Evolutionary conservation across 2,113 vertebrate species (phyloP), one percentile per base, ranked within the genome.

Genomic region (Pachypanchax playfairii): DNA sequence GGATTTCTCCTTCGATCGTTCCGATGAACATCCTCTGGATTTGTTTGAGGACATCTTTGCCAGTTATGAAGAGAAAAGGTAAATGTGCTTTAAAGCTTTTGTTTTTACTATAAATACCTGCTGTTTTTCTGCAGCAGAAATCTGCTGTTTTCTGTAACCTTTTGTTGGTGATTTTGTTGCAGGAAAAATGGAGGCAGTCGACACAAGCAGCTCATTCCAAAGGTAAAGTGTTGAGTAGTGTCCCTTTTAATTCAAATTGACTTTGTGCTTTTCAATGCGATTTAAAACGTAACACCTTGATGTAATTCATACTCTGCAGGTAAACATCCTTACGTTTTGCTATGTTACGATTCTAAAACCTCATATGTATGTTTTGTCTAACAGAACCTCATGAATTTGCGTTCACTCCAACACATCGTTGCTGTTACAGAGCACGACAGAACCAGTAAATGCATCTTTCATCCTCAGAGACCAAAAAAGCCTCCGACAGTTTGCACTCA

Each of bases 1-100:
- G 87, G 95, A 98, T 85, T 98, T 97, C 92, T 98, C 96, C 82
- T 96, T 96, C 85, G 96, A 99, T 87, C 89, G 86, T 73, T 94
- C 95, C 71, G 94, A 95, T 83, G 97, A 98, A 73, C 89, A 89
- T 73, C 90, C 93, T 77, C 87, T 96, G 56, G 95, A 94, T 81
- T 86, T 90, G 65, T 95, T 98, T 78, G 95, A 97, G 85, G 96
- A 97, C 90, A 93, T 97, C 88, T 93, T 97, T 89, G 90, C 89
- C 87, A 93, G 90, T 77, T 96, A 91, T 84, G 95, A 95, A 81
- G 93, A 86, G 75, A 95, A 91, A 91, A 98, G 94, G 96, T 96
- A 93, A 94, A 94, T 92, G 10, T 0, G 0, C 13, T 6, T 13
- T 6, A 8, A 44, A 9, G 4, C 17, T 26, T 49, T 29, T 18